phyloP scores from a whole-genome alignment of 2,113 vertebrate genomes.

The Pollachius pollachius region DNA sequence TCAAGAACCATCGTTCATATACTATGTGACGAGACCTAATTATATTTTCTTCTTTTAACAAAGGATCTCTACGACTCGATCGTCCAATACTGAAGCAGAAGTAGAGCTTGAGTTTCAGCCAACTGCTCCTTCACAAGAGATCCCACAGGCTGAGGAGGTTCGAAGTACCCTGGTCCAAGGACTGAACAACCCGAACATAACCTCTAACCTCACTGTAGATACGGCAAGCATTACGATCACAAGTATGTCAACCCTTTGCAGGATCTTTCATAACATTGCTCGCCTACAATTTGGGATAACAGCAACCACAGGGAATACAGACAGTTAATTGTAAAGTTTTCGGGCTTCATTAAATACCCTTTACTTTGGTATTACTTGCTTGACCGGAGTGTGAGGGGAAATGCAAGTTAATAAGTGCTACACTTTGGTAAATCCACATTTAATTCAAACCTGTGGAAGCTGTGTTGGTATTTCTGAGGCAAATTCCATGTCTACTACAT shows the following conservation, averaged over 20 bases:
- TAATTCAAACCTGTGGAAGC: no score
- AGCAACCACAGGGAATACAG: no score
- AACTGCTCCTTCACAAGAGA: neutral
- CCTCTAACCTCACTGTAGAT: conserved; percentile 10
- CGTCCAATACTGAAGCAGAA: neutral
- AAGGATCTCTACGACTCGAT: neutral
- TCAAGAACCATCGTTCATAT: neutral
- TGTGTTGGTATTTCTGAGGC: no score
- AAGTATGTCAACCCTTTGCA: neutral
- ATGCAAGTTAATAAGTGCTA: no score
- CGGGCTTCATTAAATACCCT: no score
- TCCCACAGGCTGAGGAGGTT: conserved; percentile 6
- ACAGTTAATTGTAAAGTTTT: no score
- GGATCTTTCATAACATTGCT: no score
- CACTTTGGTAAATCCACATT: no score
- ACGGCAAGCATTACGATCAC: neutral
- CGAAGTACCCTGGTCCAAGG: neutral
- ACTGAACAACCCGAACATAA: neutral
- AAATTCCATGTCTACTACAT: no score
- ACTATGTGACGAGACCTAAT: neutral
- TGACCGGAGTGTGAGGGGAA: no score
- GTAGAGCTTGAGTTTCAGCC: conserved; percentile 27
- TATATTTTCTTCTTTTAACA: neutral
- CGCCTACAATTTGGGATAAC: no score
- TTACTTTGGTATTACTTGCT: no score